phyloP scores from a whole-genome alignment of 2,888 invertebrate species.

The Sesamia inferens region DNA sequence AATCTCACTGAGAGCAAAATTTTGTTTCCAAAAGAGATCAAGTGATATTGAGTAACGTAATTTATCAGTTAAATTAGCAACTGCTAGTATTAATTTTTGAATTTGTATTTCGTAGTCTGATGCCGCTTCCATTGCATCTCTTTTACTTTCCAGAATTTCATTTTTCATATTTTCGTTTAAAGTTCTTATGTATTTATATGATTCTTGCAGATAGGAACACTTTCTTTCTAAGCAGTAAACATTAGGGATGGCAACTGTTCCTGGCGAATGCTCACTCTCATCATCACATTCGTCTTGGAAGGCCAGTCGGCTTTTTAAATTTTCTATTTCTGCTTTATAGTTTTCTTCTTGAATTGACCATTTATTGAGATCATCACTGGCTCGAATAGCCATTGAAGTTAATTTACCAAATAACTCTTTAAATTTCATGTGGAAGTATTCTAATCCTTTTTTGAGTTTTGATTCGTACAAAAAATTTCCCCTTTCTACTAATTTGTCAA shows the following conservation, averaged over 20 bases:
- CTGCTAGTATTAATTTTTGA: constrained; percentile 79
- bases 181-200: constrained; percentile 84
- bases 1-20: constrained; percentile 86
- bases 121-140: constrained; percentile 82
- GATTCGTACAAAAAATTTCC: constrained; percentile 76
- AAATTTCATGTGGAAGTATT: constrained; percentile 85
- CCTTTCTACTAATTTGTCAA: constrained; percentile 71
- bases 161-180: constrained; percentile 88
- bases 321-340: constrained; percentile 85
- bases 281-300: constrained; percentile 78
- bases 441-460: constrained; percentile 78
- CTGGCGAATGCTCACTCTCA: constrained; percentile 81
- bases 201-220: constrained; percentile 83
- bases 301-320: constrained; percentile 73
- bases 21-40: constrained; percentile 88
- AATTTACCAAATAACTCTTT: constrained; percentile 84
- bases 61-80: constrained; percentile 84
- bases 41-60: constrained; percentile 85
- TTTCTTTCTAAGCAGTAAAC: constrained; percentile 79
- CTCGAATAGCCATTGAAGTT: constrained; percentile 81
- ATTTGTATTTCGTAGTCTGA: constrained; percentile 83
- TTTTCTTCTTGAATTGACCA: constrained; percentile 85
- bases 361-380: constrained; percentile 82
- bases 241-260: constrained; percentile 73
- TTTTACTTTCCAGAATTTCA: constrained; percentile 85